Evolutionary conservation across 2,113 vertebrate species (phyloP).

Genomic region (Hucho hucho): DNA sequence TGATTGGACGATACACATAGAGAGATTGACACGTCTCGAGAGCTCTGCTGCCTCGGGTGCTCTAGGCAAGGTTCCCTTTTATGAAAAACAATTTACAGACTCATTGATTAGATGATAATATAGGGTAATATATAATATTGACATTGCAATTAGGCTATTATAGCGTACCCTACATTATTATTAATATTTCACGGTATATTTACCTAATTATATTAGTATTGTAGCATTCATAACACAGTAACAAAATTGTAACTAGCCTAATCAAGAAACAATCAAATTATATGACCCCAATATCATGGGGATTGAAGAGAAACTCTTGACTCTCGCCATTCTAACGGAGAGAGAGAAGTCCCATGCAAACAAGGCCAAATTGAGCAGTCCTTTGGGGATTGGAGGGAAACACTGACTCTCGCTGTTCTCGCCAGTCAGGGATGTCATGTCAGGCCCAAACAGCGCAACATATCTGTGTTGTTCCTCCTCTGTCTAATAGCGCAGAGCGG

Average conservation of each 20-base stretch:
- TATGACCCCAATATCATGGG: too few relatives aligned
- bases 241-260: too few relatives aligned
- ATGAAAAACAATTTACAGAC: neutral
- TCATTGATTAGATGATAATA: too few relatives aligned
- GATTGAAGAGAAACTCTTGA: too few relatives aligned
- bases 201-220: too few relatives aligned
- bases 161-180: too few relatives aligned
- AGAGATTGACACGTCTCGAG: constrained; percentile 70
- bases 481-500: constrained; percentile 17
- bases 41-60: constrained; percentile 38
- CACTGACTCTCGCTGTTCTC: neutral
- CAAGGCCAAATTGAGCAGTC: neutral
- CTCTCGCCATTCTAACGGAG: constrained; percentile 16
- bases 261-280: too few relatives aligned
- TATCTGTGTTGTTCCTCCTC: constrained; percentile 6
- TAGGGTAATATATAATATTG: too few relatives aligned
- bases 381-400: neutral
- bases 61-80: neutral
- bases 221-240: too few relatives aligned
- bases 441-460: neutral
- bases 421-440: neutral
- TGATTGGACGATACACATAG: constrained; percentile 82
- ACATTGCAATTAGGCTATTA: too few relatives aligned
- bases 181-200: too few relatives aligned
- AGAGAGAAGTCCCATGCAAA: constrained; percentile 17